A percentile compares a stretch with the other conserved stretches of the same genome.
phyloP scores from a whole-genome alignment of 1,140 invertebrate genomes.

The Phthorimaea operculella region DNA sequence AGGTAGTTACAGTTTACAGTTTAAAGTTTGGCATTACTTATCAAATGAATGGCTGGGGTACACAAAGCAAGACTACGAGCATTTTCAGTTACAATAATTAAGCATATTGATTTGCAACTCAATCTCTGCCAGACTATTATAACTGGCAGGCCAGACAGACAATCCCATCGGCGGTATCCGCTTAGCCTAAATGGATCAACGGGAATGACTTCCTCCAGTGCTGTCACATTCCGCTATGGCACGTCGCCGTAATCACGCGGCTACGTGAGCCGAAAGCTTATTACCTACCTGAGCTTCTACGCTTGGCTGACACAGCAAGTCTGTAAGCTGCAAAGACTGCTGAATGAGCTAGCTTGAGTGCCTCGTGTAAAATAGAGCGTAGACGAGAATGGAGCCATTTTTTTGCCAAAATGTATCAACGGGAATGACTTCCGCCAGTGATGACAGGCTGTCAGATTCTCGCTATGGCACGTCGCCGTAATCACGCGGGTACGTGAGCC shows the following conservation, averaged over 20 bases:
- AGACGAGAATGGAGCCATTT: no score
- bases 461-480: background rate
- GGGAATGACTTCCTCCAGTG: slow-evolving; percentile 40
- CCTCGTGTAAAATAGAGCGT: no score
- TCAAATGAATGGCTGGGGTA: no score
- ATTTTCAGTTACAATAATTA: no score
- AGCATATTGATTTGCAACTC: no score
- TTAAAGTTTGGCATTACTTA: no score
- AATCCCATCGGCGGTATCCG: slow-evolving; percentile 48
- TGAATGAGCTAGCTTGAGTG: no score
- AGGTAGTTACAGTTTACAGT: no score
- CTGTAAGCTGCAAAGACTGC: no score
- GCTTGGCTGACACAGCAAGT: background rate
- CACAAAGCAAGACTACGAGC: no score
- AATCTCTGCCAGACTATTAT: background rate
- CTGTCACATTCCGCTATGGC: slow-evolving; percentile 21
- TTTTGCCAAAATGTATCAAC: no score
- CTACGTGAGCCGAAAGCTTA: slow-evolving; percentile 21
- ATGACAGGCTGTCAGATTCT: slow-evolving; percentile 31
- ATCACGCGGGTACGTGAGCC: slow-evolving; percentile 13
- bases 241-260: background rate
- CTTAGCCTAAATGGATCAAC: slow-evolving; percentile 55
- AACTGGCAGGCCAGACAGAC: slow-evolving; percentile 28
- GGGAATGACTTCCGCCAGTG: no score
- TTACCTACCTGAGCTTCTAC: background rate